Base-by-base conservation (phyloP, 2,888 invertebrate genomes). In the Hybos culiciformis region DNA sequence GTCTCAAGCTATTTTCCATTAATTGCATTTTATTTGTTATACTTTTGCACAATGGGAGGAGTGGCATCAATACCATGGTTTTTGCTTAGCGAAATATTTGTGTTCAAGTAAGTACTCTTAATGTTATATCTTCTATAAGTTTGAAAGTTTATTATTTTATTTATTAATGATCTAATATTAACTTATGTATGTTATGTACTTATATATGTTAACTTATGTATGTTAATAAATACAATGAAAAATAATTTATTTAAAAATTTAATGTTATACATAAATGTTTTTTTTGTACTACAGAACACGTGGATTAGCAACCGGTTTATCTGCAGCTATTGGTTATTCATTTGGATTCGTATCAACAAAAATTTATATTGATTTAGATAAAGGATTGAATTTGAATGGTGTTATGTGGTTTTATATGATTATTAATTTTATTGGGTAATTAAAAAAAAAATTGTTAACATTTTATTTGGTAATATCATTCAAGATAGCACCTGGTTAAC, bases 41-140 rank as follows among this genome's bases (percentile, higher is more conserved):
- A 46, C 20, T 52, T 49, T 34, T 51, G 45, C 34, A 48, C 48
- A 12, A 48, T 48, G 42, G 41, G 57, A 7, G 63, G 63, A 1
- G 54, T 63, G 7, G 59, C 67, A 4, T 67, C 68, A 12, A 59
- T 74, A 15, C 72, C 73, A 2, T 75, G 74, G 74, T 68, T 72
- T 45, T 51, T 74, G 34, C 61, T 74, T 7, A 71, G 73, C 44
- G 74, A 75, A 58, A 67, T 75, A 6, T 75, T 74, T 49, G 73
- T 74, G 0, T 70, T 72, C 49, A 71, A 71, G 73, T 73, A 53
- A 60, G 17, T 17, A 15, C 2, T 21, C n/a, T 40, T 9, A 6
- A n/a, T n/a, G n/a, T n/a, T n/a, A n/a, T n/a, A n/a, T n/a, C n/a
- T n/a, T n/a, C n/a, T n/a, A n/a, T n/a, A n/a, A n/a, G n/a, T n/a